Evolutionary conservation across 1,140 invertebrate species (phyloP).

Genomic region (Heliconius congener): DNA sequence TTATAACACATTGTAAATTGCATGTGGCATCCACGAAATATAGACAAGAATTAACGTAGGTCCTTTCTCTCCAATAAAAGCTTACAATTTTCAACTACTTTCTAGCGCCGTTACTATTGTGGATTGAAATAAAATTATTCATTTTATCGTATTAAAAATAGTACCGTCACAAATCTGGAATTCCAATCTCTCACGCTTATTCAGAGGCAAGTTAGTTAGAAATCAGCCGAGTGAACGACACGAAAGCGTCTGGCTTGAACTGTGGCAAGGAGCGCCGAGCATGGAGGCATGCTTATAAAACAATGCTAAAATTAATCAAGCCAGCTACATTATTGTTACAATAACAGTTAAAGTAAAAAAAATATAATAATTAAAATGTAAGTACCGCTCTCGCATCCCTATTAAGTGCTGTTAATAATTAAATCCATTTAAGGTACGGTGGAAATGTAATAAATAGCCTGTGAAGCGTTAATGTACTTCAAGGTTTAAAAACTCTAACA

Average conservation of each 20-base stretch:
- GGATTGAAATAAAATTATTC: background rate
- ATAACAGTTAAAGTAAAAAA: background rate
- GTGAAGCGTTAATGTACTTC: conserved; percentile 19
- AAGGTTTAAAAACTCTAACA: conserved; percentile 9
- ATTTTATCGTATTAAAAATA: conserved; percentile 29
- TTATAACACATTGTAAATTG: background rate
- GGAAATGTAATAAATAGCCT: conserved; percentile 22
- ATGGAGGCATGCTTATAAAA: conserved; percentile 20
- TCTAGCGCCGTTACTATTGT: conserved; percentile 16
- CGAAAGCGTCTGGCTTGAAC: conserved; percentile 48
- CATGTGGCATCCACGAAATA: background rate
- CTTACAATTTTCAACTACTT: background rate
- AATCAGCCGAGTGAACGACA: conserved; percentile 55
- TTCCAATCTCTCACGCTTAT: conserved; percentile 68
- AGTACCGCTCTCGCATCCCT: conserved; percentile 1
- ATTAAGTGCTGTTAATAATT: conserved; percentile 14
- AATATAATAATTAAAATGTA: conserved; percentile 26
- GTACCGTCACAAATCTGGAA: conserved; percentile 58
- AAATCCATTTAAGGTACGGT: conserved; percentile 14
- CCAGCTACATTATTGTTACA: background rate
- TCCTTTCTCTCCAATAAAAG: background rate
- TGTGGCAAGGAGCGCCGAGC: conserved; percentile 32
- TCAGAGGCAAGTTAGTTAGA: conserved; percentile 50
- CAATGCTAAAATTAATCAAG: conserved; percentile 40
- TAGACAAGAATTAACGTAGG: background rate